Base-by-base conservation (phyloP, 2,113 vertebrate genomes). In the Ursus arctos region DNA sequence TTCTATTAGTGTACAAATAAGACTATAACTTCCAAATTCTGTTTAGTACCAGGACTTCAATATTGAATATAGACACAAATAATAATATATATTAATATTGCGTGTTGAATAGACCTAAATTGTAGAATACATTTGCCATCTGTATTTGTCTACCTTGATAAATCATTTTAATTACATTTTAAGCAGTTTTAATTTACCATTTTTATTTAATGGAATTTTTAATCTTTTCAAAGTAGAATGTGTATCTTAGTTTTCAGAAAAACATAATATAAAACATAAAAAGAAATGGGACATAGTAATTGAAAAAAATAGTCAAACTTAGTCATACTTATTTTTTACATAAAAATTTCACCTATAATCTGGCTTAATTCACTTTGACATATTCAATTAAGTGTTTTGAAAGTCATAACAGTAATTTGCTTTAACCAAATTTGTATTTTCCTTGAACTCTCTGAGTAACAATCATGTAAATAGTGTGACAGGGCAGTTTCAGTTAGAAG, bases 321-420 rank as follows among this genome's bases (percentile, higher is more conserved):
- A 93, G 12, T 76, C 67, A 69, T 26, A 7, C 92, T 94, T 96
- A 87, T 89, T 98, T 51, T 36, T 97, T 94, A n/a, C 22, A 40
- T 96, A 87, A 79, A 95, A 95, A 97, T 26, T 90, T 98, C 6
- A 82, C 47, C 86, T 97, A 71, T 98, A 67, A 61, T 92, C 61
- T 90, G 81, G 33, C 31, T 57, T 47, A 0, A 0, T 51, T 98
- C 91, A 80, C 33, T 49, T 47, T 97, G 80, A 76, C 80, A 86
- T 77, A 51, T 86, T 65, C 94, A 86, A 72, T 95, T 98, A 95
- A 94, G 26, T 96, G 28, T 97, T 93, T 95, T 96, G 85, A 89
- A 97, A 97, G 80, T 97, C 97, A 65, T 93, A 98, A 82, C 36
- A 81, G 53, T 80, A 98, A 67, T 96, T 63, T 83, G 1, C 55